Evolutionary conservation across 2,797 vertebrate species (phyloP).

Genomic region (Neostethus bicornis): DNA sequence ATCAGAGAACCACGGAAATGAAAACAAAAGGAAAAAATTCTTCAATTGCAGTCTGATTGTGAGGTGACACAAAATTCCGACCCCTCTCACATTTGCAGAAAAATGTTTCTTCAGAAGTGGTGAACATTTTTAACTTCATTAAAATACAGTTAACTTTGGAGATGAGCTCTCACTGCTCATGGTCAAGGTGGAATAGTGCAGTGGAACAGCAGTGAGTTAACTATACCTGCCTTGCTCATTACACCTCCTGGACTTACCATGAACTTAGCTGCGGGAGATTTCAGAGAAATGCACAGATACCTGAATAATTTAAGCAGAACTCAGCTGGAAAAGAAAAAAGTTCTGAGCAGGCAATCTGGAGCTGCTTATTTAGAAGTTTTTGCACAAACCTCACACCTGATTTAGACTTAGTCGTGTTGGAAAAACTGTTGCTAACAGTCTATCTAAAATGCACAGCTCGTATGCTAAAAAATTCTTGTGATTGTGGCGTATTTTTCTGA

Average conservation of each 20-base stretch:
- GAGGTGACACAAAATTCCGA: slow-evolving; percentile 18
- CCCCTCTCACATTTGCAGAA: slow-evolving; percentile 7
- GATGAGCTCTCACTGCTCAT: slow-evolving; percentile 11
- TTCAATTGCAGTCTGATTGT: slow-evolving; percentile 2
- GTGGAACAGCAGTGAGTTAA: slow-evolving; percentile 13
- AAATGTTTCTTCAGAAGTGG: slow-evolving; percentile 13
- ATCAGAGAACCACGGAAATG: slow-evolving; percentile 21
- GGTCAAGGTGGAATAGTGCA: slow-evolving; percentile 27
- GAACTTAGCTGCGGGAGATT: slow-evolving; percentile 43
- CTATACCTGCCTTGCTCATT: slow-evolving; percentile 30
- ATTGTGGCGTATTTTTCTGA: too few relatives aligned
- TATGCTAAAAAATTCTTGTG: too few relatives aligned
- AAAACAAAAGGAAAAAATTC: slow-evolving; percentile 8
- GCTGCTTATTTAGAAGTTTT: slow-evolving; percentile 50
- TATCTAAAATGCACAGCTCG: too few relatives aligned
- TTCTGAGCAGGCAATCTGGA: slow-evolving; percentile 39
- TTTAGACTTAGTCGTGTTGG: slow-evolving; percentile 38
- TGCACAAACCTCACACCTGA: slow-evolving; percentile 32
- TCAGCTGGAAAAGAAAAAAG: slow-evolving; percentile 30
- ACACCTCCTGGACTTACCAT: slow-evolving; percentile 41
- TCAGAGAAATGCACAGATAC: slow-evolving; percentile 33
- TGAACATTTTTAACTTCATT: slow-evolving; percentile 22
- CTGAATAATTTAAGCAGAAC: slow-evolving; percentile 65
- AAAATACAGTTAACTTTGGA: slow-evolving; percentile 2
- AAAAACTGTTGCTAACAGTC: slow-evolving; percentile 29